Percentiles rank a stretch among this genome's conserved stretches.
phyloP scores from a whole-genome alignment of 2,113 vertebrate species.

The Enhydra lutris region DNA sequence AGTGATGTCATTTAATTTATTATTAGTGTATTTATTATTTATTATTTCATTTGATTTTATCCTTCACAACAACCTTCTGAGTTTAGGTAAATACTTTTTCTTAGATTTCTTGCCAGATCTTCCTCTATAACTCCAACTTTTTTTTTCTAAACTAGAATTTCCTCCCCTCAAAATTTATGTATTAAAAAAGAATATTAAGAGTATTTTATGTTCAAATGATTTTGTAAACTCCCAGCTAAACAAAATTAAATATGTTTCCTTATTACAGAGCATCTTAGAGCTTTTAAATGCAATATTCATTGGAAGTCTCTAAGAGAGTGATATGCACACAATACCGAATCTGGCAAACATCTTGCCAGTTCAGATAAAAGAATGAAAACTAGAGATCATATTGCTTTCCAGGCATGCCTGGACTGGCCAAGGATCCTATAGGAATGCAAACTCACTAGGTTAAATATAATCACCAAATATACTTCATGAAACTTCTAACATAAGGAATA shows the following conservation, averaged over 20 bases:
- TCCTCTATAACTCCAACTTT: neutral
- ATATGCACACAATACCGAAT: neutral
- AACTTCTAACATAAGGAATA: neutral
- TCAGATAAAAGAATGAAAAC: neutral
- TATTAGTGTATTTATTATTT: neutral
- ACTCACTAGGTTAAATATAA: neutral
- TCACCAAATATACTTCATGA: neutral
- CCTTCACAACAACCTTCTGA: neutral
- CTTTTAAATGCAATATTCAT: neutral
- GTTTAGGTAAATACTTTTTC: neutral
- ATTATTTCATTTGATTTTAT: neutral
- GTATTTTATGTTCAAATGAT: neutral
- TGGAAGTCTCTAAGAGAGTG: neutral
- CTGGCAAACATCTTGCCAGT: neutral
- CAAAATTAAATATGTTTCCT: neutral
- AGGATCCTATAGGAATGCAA: neutral
- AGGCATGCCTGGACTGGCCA: neutral
- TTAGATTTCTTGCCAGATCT: neutral
- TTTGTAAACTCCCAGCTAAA: neutral
- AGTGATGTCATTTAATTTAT: neutral
- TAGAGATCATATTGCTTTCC: neutral
- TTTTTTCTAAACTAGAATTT: neutral
- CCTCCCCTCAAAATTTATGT: neutral
- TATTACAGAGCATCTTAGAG: neutral
- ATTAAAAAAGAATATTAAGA: neutral